Evolutionary conservation across 1,140 invertebrate species (phyloP).

Genomic region (Delia radicum): DNA sequence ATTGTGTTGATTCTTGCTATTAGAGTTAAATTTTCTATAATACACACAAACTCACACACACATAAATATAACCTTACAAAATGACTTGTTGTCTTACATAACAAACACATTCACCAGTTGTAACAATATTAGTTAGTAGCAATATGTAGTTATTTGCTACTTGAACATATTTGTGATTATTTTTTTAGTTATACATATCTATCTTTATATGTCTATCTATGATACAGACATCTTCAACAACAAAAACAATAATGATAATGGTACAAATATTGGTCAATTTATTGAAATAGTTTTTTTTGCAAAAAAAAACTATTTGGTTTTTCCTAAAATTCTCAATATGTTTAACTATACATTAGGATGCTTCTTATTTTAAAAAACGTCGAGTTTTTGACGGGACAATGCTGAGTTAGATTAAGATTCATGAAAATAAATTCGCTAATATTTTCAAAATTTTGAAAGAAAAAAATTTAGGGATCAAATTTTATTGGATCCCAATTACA

Average conservation of each 20-base stretch:
- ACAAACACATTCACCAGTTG: background rate
- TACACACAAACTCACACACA: background rate
- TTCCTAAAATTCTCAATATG: too few species aligned
- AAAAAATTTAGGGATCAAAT: too few species aligned
- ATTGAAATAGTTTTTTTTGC: conserved; percentile 48
- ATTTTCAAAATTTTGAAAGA: too few species aligned
- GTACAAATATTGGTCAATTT: conserved; percentile 55
- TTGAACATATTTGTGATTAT: background rate
- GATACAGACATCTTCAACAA: background rate
- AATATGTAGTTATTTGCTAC: background rate
- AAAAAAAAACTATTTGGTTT: too few species aligned
- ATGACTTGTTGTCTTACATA: background rate
- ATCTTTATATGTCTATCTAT: background rate
- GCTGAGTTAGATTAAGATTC: too few species aligned
- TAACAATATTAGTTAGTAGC: background rate
- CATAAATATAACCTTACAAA: background rate
- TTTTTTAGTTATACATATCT: background rate
- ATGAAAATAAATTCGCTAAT: too few species aligned
- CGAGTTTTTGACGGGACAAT: too few species aligned
- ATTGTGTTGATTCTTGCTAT: background rate
- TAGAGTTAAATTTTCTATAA: background rate
- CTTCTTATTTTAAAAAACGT: too few species aligned
- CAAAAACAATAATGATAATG: conserved; percentile 30
- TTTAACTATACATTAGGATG: too few species aligned
- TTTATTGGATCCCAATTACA: too few species aligned